Evolutionary conservation across 2,113 vertebrate species (phyloP), one percentile per base, ranked within the genome.

Genomic region (Echinops telfairi): DNA sequence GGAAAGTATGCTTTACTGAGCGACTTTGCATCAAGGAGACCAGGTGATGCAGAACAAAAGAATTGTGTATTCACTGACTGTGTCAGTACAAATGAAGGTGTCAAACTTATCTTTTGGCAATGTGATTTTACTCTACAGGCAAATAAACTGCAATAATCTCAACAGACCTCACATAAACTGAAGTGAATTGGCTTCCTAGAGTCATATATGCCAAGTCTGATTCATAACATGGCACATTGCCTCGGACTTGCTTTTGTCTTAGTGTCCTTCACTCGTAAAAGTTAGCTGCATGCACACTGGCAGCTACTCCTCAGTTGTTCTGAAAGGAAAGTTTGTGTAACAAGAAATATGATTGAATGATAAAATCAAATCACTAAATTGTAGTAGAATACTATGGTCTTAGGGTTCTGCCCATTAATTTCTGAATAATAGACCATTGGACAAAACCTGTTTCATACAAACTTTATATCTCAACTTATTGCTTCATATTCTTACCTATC

Each of bases 121-220:
- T 82, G 84, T 85, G 89, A 92, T 94, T 94, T 93, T 89, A 93
- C 83, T 94, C 83, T 68, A 86, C 53, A 79, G 73, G 66, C 83
- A 97, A 96, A 96, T 96, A 92, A 96, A 93, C 84, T 83, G 73
- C 81, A 95, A 93, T 95, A 86, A 93, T 94, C 92, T 92, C 84
- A 94, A 91, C 57, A 91, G 81, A 75, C 86, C 71, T 92, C 73
- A 94, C 77, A 94, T 92, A 95, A 96, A 96, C 60, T 87, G 81
- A 88, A 94, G 92, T 95, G 95, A 95, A 96, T 92, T 91, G 89
- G 80, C 73, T 96, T 90, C 89, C 87, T 87, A 58, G 40, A 87
- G 83, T 89, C 84, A 91, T 81, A 89, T 91, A 89, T 79, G 62
- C 84, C 87, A 94, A 89, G 53, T 40, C 91, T 89, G 81, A 91